A percentile compares a stretch with the other conserved stretches of the same genome.
Evolutionary conservation across 2,797 vertebrate genomes (phyloP).

Genomic region (Saguinus oedipus): DNA sequence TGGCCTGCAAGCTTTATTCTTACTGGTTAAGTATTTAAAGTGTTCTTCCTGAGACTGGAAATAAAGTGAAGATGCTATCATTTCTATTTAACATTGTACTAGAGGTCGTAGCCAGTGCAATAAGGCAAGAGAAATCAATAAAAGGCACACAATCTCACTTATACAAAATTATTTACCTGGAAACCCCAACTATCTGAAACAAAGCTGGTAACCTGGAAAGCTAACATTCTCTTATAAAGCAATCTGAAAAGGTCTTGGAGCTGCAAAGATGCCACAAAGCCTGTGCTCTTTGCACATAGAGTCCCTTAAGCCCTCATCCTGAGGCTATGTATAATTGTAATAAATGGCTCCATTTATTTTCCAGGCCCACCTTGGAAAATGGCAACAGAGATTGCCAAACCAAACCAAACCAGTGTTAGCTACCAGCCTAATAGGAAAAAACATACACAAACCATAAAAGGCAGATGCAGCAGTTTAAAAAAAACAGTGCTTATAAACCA

Average conservation of each 20-base stretch:
- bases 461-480: neutral
- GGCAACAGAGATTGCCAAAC: neutral
- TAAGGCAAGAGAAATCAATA: neutral
- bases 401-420: neutral
- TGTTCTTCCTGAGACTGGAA: neutral
- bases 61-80: neutral
- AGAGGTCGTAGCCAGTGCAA: neutral
- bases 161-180: neutral
- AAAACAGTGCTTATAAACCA: neutral
- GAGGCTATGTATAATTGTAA: neutral
- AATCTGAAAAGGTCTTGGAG: neutral
- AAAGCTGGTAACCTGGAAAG: neutral
- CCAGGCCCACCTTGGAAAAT: neutral
- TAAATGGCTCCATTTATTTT: neutral
- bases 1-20: neutral
- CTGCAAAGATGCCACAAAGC: neutral
- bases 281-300: neutral
- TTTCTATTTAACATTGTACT: neutral
- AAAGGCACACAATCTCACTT: neutral
- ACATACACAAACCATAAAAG: neutral
- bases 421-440: neutral
- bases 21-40: neutral
- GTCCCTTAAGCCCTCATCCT: neutral
- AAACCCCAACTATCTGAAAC: neutral
- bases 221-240: neutral